These are phyloP conservation scores for Plemyria rubiginata DNA, from an alignment of 2,888 invertebrate species.

Conservation along the genomic window DNA sequence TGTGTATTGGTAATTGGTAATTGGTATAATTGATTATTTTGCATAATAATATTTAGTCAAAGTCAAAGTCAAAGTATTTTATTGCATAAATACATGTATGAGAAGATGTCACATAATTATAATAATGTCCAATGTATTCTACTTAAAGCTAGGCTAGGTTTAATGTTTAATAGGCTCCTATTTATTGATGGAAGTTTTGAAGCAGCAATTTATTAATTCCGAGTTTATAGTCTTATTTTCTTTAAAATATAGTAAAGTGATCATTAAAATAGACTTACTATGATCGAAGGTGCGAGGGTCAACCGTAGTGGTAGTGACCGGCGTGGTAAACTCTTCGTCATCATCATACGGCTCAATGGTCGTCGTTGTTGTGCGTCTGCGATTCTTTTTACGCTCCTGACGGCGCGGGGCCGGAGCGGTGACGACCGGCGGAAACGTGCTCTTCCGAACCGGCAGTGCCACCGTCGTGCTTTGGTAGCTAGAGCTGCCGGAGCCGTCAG, in stretches of 20 bases:
- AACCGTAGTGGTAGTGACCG: constrained; percentile 64
- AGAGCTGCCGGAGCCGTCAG: constrained; percentile 44
- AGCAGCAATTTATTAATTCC: no score
- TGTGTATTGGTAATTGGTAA: not conserved
- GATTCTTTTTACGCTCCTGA: constrained; percentile 57
- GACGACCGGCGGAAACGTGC: constrained; percentile 60
- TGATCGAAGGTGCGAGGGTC: constrained; percentile 74
- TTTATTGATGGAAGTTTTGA: no score
- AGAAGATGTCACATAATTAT: no score
- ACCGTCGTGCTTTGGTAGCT: constrained; percentile 32
- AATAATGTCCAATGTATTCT: no score
- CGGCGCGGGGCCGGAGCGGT: constrained; percentile 45
- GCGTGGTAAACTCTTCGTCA: constrained; percentile 57
- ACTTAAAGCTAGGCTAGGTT: no score
- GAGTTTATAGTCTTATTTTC: no score
- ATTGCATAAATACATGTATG: no score
- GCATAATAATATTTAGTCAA: no score
- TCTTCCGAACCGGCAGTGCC: constrained; percentile 48
- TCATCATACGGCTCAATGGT: constrained; percentile 62
- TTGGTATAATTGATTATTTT: no score
- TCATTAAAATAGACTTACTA: constrained; percentile 59
- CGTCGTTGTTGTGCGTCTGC: constrained; percentile 65
- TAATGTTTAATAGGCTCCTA: no score
- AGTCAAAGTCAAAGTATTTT: no score
- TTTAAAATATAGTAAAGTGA: no score